Evolutionary conservation across 2,888 invertebrate genomes (phyloP).

Genomic region (Chloroclystis v-ata): DNA sequence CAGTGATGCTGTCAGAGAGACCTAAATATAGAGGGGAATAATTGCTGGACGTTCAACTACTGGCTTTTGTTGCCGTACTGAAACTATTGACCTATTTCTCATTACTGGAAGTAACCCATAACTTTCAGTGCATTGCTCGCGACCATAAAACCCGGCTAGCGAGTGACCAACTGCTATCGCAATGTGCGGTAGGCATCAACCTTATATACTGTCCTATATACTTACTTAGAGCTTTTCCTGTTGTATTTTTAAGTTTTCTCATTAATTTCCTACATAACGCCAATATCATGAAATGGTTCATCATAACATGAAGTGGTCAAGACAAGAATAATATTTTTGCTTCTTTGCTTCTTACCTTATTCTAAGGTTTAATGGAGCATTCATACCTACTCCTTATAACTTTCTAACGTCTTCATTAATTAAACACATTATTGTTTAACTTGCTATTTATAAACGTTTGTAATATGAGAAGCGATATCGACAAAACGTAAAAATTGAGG

Average conservation of each 20-base stretch:
- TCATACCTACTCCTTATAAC: too few relatives aligned
- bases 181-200: slow-evolving; percentile 31
- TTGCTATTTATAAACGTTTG: slow-evolving; percentile 34
- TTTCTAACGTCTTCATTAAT: background rate
- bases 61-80: slow-evolving; percentile 74
- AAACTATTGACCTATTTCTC: slow-evolving; percentile 78
- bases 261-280: background rate
- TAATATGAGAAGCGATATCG: slow-evolving; percentile 40
- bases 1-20: slow-evolving; percentile 43
- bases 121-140: slow-evolving; percentile 71
- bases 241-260: background rate
- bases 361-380: too few relatives aligned
- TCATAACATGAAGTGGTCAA: too few relatives aligned
- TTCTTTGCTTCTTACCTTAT: background rate
- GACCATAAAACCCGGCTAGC: slow-evolving; percentile 60
- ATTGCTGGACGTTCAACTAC: slow-evolving; percentile 65
- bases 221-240: slow-evolving; percentile 17
- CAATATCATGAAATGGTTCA: too few relatives aligned
- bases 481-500: slow-evolving; percentile 57
- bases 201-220: slow-evolving; percentile 21
- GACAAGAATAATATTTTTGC: too few relatives aligned
- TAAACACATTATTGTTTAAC: background rate
- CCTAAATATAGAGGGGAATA: slow-evolving; percentile 58
- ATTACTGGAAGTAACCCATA: slow-evolving; percentile 76
- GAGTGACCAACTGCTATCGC: slow-evolving; percentile 50